Conservation (phyloP, 2,888 invertebrate species). For the Leucophora obtusa region DNA sequence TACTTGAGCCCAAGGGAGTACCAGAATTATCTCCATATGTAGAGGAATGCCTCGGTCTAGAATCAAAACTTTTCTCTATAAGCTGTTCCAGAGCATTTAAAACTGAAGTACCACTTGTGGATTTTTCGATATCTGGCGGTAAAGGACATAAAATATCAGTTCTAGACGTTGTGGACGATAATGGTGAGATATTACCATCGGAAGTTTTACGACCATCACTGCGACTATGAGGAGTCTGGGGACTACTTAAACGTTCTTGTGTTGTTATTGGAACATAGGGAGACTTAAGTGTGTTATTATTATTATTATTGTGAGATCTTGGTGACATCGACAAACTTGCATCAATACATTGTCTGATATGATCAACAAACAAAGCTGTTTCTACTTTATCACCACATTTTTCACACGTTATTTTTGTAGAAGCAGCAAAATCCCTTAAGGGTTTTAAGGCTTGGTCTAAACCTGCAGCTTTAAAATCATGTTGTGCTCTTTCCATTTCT, state of each 20-base stretch:
- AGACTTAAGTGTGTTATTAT: conserved; percentile 85
- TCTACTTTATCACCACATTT: conserved; percentile 97
- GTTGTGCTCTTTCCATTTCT: conserved; percentile 93
- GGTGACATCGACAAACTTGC: conserved; percentile 82
- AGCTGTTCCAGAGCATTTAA: conserved; percentile 97
- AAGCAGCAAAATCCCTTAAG: conserved; percentile 80
- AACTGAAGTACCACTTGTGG: conserved; percentile 88
- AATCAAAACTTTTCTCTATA: conserved; percentile 98
- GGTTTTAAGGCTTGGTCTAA: conserved; percentile 79
- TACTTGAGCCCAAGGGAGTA: conserved; percentile 92
- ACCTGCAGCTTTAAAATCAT: conserved; percentile 90
- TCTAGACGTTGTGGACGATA: conserved; percentile 71
- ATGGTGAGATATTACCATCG: conserved; percentile 77
- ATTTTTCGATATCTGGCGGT: conserved; percentile 82
- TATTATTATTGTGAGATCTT: conserved; percentile 82
- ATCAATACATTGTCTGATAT: conserved; percentile 94
- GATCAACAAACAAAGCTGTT: conserved; percentile 94
- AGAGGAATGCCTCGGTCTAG: conserved; percentile 84
- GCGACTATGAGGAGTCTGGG: conserved; percentile 80
- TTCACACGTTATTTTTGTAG: conserved; percentile 92
- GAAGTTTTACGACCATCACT: conserved; percentile 83
- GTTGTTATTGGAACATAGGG: conserved; percentile 78
- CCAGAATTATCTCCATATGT: conserved; percentile 79
- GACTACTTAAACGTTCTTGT: conserved; percentile 78
- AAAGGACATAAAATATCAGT: conserved; percentile 62